These are phyloP conservation scores for Lasioglossum morio DNA, from an alignment of 2,888 invertebrate species.

Conservation along the genomic window DNA sequence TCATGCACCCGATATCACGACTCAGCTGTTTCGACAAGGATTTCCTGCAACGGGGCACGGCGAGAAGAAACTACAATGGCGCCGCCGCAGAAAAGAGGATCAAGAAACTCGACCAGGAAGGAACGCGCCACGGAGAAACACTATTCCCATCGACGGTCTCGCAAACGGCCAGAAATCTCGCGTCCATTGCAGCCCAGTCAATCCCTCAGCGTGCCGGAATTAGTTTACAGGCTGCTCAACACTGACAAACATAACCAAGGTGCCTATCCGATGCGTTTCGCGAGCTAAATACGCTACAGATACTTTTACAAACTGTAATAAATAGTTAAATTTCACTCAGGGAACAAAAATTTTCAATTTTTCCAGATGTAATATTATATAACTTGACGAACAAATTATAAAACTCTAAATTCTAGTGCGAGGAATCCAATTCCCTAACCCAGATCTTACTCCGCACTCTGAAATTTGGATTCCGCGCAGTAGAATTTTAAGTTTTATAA, in stretches of 20 bases:
- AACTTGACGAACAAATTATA: no score
- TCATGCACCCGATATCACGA: slow-evolving; percentile 11
- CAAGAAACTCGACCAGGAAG: slow-evolving; percentile 17
- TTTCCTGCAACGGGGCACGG: neutral
- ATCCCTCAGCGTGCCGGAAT: slow-evolving; percentile 48
- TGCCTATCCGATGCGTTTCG: neutral
- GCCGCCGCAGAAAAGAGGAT: slow-evolving; percentile 37
- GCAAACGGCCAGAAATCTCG: slow-evolving; percentile 38
- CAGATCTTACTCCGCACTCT: no score
- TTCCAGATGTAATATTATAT: no score
- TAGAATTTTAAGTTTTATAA: no score
- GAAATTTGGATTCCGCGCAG: no score
- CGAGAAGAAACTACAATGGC: slow-evolving; percentile 55
- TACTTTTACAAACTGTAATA: neutral
- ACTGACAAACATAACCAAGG: slow-evolving; percentile 60
- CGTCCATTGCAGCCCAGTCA: slow-evolving; percentile 18
- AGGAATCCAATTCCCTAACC: no score
- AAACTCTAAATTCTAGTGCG: no score
- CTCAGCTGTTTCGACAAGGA: slow-evolving; percentile 22
- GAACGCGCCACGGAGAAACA: slow-evolving; percentile 14
- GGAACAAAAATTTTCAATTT: no score
- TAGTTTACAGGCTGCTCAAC: slow-evolving; percentile 58
- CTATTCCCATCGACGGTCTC: slow-evolving; percentile 28
- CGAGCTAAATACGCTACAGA: neutral
- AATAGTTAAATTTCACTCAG: no score